A percentile compares a stretch with the other conserved stretches of the same genome.
phyloP scores from a whole-genome alignment of 2,113 vertebrate genomes.

The Ranitomeya imitator region DNA sequence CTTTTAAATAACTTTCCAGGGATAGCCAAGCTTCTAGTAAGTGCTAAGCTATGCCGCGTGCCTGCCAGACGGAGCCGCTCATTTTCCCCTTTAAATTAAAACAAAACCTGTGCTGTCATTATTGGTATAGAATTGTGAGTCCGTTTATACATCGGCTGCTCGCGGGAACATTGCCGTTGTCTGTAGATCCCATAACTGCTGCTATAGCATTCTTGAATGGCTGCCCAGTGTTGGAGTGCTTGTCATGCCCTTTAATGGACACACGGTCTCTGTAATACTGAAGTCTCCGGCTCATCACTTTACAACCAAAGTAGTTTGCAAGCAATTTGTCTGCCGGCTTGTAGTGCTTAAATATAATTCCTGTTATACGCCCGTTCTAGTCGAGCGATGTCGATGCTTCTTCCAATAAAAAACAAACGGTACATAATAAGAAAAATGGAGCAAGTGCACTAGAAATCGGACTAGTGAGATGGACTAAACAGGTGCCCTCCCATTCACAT shows the following conservation, averaged over 20 bases:
- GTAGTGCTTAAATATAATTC: not conserved
- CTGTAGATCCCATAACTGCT: conserved; percentile 66
- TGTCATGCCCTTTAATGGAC: conserved; percentile 74
- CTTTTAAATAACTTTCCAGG: conserved; percentile 41
- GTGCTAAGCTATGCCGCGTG: conserved; percentile 4
- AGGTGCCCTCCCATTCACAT: too few species aligned
- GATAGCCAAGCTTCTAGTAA: conserved; percentile 34
- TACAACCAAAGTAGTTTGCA: conserved; percentile 18
- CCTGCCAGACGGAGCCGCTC: conserved; percentile 13
- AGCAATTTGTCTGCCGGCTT: not conserved
- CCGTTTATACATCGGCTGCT: not conserved
- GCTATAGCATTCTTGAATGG: conserved; percentile 72
- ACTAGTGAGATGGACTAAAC: too few species aligned
- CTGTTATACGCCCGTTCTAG: not conserved
- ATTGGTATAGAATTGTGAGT: not conserved
- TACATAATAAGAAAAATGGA: too few species aligned
- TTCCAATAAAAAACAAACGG: not conserved
- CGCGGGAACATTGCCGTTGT: conserved; percentile 58
- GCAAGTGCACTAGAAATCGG: too few species aligned
- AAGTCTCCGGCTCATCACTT: conserved; percentile 24
- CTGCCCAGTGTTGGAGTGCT: conserved; percentile 67
- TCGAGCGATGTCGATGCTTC: not conserved
- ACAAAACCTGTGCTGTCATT: not conserved
- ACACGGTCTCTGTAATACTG: conserved; percentile 67
- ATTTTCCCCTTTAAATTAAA: not conserved